Evolutionary conservation across 1,140 invertebrate species (phyloP).

Genomic region (Cydia pomonella): DNA sequence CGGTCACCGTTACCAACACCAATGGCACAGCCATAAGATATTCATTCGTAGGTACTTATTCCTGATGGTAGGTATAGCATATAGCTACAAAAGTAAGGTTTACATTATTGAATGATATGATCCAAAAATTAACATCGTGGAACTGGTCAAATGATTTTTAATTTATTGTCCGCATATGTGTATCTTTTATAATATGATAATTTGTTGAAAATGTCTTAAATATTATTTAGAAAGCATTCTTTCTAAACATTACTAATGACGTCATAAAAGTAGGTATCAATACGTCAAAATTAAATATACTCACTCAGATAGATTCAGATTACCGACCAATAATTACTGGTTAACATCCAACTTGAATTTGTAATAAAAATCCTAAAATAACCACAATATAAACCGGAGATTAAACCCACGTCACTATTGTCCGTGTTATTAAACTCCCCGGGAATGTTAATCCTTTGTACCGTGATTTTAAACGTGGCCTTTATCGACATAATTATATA

Average conservation of each 20-base stretch:
- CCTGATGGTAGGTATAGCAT: too few species aligned
- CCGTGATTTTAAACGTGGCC: background rate
- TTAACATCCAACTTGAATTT: background rate
- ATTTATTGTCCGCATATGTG: too few species aligned
- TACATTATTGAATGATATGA: too few species aligned
- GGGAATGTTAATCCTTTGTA: constrained; percentile 8
- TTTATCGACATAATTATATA: background rate
- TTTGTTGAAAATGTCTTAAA: too few species aligned
- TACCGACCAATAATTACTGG: background rate
- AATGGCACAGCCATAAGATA: background rate
- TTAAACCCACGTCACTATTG: background rate
- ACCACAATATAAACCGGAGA: constrained; percentile 6
- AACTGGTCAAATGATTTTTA: too few species aligned
- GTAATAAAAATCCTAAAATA: background rate
- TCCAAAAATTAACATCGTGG: background rate
- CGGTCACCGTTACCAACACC: constrained; percentile 8
- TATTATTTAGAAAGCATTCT: background rate
- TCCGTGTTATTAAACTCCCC: constrained; percentile 17
- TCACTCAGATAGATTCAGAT: background rate
- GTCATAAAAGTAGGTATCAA: background rate
- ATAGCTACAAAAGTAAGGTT: too few species aligned
- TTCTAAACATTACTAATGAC: background rate
- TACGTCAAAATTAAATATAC: background rate
- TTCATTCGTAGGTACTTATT: background rate
- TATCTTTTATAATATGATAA: too few species aligned